phyloP scores from a whole-genome alignment of 2,113 vertebrate genomes.

The Panurus biarmicus region DNA sequence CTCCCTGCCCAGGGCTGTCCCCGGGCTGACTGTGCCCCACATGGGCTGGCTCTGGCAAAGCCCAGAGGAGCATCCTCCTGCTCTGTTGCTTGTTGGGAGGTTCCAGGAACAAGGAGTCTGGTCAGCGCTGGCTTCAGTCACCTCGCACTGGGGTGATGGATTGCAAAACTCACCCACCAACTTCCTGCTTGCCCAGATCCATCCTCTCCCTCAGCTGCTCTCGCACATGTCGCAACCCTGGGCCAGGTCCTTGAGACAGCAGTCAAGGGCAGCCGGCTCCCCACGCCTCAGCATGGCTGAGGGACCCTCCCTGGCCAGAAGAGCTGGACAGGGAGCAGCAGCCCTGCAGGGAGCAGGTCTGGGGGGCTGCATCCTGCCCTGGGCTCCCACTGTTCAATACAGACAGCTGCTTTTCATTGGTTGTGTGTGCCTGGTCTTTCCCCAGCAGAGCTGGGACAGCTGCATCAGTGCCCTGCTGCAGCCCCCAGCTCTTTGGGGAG shows the following conservation, averaged over 20 bases:
- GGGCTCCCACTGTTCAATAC: neutral
- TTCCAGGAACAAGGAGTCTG: neutral
- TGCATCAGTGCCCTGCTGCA: neutral
- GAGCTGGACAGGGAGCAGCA: too few relatives aligned
- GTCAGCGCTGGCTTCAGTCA: neutral
- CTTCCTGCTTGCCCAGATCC: neutral
- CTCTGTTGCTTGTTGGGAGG: neutral
- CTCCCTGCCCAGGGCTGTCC: neutral
- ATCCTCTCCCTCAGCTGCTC: neutral
- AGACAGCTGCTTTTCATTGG: fast-evolving
- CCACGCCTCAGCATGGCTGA: fast-evolving
- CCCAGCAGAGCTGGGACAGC: neutral
- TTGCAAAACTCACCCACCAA: neutral
- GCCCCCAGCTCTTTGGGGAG: neutral
- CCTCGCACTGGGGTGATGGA: neutral
- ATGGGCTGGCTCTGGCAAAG: neutral
- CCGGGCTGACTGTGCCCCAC: fast-evolving
- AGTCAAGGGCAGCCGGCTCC: fast-evolving
- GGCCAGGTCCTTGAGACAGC: fast-evolving
- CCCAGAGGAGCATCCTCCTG: neutral
- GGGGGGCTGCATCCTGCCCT: neutral
- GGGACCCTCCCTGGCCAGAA: fast-evolving
- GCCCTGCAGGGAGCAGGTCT: too few relatives aligned
- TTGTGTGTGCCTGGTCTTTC: neutral
- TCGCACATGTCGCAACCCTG: fast-evolving